Evolutionary conservation across 2,113 vertebrate species (phyloP).

Genomic region (Arizona elegans): DNA sequence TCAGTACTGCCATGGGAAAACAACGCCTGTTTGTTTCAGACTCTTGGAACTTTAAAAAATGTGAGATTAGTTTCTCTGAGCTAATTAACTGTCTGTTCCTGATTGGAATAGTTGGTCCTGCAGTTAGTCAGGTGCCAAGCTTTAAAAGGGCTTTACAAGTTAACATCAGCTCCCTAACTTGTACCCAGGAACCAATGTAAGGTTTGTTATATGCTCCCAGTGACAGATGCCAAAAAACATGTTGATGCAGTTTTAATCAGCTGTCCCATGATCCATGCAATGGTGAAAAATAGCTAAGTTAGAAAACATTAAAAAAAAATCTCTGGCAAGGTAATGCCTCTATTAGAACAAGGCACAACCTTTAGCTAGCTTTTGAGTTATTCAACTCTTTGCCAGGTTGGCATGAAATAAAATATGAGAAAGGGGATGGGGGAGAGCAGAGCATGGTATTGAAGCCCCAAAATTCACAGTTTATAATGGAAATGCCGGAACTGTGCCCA

Average conservation of each 20-base stretch:
- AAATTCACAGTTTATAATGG: neutral
- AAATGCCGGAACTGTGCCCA: neutral
- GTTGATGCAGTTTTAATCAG: neutral
- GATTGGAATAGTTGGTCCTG: neutral
- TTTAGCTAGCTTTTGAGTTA: neutral
- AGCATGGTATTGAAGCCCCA: neutral
- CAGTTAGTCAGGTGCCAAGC: neutral
- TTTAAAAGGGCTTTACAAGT: neutral
- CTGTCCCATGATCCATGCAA: neutral
- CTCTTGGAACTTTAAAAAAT: neutral
- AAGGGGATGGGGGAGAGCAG: neutral
- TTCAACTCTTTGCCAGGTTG: neutral
- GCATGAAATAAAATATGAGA: neutral
- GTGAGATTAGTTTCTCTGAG: neutral
- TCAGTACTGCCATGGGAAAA: neutral
- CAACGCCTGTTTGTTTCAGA: neutral
- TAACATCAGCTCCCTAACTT: neutral
- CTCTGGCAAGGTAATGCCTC: neutral
- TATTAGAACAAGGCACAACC: neutral
- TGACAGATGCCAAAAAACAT: neutral
- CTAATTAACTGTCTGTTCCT: neutral
- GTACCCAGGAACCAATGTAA: neutral
- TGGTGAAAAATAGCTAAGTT: neutral
- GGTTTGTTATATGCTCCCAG: neutral
- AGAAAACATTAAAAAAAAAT: neutral